Evolutionary conservation across 2,797 vertebrate genomes (phyloP).

Genomic region (Ibycter americanus): DNA sequence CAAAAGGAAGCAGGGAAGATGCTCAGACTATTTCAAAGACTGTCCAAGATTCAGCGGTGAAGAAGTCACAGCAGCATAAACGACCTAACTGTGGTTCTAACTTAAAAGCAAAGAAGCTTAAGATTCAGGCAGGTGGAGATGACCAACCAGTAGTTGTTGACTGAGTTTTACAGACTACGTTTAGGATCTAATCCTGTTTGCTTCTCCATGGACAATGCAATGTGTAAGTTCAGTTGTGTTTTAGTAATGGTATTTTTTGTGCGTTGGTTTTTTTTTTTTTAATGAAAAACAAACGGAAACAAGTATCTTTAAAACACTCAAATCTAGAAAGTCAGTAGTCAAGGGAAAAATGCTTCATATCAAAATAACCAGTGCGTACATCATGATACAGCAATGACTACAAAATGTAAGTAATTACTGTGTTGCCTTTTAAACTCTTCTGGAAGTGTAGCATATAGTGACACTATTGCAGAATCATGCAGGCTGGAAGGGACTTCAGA

Average conservation of each 20-base stretch:
- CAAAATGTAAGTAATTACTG: not conserved
- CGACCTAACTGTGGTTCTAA: constrained; percentile 39
- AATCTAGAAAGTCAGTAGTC: not conserved
- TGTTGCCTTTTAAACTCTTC: not conserved
- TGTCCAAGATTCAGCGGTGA: not conserved
- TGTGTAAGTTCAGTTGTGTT: not conserved
- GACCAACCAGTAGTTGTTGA: constrained; percentile 37
- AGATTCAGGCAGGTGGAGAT: constrained; percentile 15
- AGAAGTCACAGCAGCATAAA: constrained; percentile 71
- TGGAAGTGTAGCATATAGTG: not conserved
- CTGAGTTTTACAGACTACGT: not conserved
- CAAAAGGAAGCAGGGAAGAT: not conserved
- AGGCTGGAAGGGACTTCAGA: not conserved
- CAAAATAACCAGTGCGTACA: not conserved
- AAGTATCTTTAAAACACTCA: not conserved
- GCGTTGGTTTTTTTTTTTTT: not conserved
- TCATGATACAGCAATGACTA: not conserved
- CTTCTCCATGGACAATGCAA: not conserved
- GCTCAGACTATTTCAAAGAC: constrained; percentile 50
- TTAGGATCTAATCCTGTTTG: not conserved
- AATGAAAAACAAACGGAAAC: not conserved
- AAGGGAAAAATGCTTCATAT: not conserved
- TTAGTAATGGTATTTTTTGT: not conserved
- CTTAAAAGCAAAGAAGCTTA: constrained; percentile 83
- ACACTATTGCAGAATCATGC: not conserved